Percentiles rank a stretch among this genome's conserved stretches.
phyloP scores from a whole-genome alignment of 2,888 invertebrate genomes.

The Bedellia somnulentella region DNA sequence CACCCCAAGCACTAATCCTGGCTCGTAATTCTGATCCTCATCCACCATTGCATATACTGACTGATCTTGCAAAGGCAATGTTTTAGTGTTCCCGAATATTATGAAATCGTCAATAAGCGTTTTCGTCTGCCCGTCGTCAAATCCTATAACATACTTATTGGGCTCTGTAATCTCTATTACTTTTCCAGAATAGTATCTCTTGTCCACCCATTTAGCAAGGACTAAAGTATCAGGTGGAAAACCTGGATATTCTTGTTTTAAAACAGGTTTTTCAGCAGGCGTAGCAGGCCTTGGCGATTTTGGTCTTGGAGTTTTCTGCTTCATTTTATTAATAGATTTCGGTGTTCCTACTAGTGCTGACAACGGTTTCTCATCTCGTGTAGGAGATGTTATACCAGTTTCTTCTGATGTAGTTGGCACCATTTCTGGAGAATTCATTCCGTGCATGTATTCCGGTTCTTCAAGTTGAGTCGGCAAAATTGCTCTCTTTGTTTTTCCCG shows the following conservation, averaged over 20 bases:
- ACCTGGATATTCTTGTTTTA: slow-evolving; percentile 38
- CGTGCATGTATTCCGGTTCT: slow-evolving; percentile 43
- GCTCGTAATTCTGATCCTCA: slow-evolving; percentile 56
- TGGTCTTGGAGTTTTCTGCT: slow-evolving; percentile 36
- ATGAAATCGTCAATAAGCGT: slow-evolving; percentile 63
- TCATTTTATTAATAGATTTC: slow-evolving; percentile 41
- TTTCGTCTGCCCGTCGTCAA: slow-evolving; percentile 65
- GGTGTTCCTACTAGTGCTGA: slow-evolving; percentile 35
- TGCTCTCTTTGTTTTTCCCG: slow-evolving; percentile 43
- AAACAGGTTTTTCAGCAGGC: slow-evolving; percentile 32
- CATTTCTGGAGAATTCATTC: slow-evolving; percentile 54
- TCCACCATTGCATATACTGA: slow-evolving; percentile 58
- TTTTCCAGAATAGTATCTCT: slow-evolving; percentile 67
- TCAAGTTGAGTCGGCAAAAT: slow-evolving; percentile 43
- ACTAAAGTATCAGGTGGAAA: slow-evolving; percentile 49
- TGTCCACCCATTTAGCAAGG: slow-evolving; percentile 70
- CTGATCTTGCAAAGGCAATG: slow-evolving; percentile 54
- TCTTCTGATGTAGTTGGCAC: slow-evolving; percentile 36
- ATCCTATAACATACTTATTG: slow-evolving; percentile 64
- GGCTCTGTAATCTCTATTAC: slow-evolving; percentile 58
- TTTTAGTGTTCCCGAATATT: slow-evolving; percentile 54
- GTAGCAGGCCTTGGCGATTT: slow-evolving; percentile 45
- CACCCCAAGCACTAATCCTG: slow-evolving; percentile 46
- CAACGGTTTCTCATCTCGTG: slow-evolving; percentile 39
- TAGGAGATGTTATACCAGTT: slow-evolving; percentile 29